Conservation (phyloP, 2,797 vertebrate genomes). For the Halcyon leucocephala region DNA sequence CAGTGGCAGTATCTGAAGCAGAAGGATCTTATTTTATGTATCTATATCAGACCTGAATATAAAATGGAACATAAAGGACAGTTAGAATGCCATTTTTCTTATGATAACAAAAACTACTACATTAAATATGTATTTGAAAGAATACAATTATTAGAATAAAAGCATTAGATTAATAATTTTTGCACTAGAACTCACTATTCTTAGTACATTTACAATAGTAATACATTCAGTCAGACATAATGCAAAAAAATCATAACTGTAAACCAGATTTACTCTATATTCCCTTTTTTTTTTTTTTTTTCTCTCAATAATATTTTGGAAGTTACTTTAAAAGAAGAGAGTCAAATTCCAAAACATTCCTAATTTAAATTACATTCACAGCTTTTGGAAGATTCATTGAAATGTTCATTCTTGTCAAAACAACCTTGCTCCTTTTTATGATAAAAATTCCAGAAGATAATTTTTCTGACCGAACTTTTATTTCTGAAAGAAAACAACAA, state of each 20-base stretch:
- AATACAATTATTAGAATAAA: background rate
- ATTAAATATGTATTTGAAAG: background rate
- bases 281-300: background rate
- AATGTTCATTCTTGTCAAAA: background rate
- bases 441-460: background rate
- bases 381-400: background rate
- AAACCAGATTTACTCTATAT: background rate
- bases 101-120: background rate
- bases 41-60: background rate
- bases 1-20: background rate
- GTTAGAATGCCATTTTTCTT: accelerated
- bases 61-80: background rate
- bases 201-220: background rate
- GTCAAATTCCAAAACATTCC: background rate
- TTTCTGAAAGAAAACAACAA: background rate
- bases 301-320: background rate
- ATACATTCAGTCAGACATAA: background rate
- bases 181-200: background rate
- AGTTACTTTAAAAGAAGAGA: background rate
- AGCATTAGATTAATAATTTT: background rate
- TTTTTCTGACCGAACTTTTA: background rate
- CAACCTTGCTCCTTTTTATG: background rate
- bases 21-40: background rate
- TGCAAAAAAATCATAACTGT: background rate
- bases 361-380: background rate